Evolutionary conservation across 2,888 invertebrate genomes (phyloP).

Genomic region (Onthophagus sagittarius): DNA sequence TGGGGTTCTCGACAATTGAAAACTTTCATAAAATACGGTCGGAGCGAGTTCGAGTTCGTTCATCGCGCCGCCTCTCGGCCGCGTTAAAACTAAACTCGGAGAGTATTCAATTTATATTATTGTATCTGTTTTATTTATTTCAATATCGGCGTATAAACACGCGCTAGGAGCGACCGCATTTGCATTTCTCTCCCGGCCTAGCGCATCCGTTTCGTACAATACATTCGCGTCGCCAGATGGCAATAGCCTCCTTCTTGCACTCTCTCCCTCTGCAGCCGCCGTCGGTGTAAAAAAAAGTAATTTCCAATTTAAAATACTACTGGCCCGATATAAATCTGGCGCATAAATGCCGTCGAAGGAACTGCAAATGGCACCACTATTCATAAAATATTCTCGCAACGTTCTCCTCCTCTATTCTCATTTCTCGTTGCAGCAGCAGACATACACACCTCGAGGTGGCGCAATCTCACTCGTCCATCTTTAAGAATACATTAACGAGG

Average conservation of each 20-base stretch:
- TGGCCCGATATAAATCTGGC: constrained; percentile 34
- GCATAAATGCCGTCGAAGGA: constrained; percentile 30
- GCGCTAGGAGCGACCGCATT: constrained; percentile 7
- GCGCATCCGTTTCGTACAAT: not conserved
- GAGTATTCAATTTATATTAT: constrained; percentile 12
- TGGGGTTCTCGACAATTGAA: constrained; percentile 34
- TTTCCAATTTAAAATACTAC: constrained; percentile 37
- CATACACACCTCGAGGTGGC: constrained; percentile 5
- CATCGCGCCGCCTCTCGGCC: constrained; percentile 1
- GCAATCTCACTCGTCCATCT: constrained; percentile 9
- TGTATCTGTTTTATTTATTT: constrained; percentile 10
- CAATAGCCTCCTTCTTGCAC: not conserved
- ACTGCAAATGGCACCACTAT: constrained; percentile 31
- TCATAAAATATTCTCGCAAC: constrained; percentile 28
- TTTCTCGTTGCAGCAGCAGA: not conserved
- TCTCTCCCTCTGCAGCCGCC: not conserved
- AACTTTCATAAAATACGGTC: constrained; percentile 34
- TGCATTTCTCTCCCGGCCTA: constrained; percentile 1
- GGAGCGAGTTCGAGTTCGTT: not conserved
- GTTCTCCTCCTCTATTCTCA: not conserved
- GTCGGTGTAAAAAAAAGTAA: constrained; percentile 31
- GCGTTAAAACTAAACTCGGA: constrained; percentile 7
- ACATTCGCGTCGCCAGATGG: not conserved
- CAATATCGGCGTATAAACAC: constrained; percentile 8
- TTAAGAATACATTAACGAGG: constrained; percentile 12